Percentiles rank a stretch among this genome's conserved stretches.
Evolutionary conservation across 2,797 vertebrate genomes (phyloP).

Genomic region (Euphonia xanthogaster): DNA sequence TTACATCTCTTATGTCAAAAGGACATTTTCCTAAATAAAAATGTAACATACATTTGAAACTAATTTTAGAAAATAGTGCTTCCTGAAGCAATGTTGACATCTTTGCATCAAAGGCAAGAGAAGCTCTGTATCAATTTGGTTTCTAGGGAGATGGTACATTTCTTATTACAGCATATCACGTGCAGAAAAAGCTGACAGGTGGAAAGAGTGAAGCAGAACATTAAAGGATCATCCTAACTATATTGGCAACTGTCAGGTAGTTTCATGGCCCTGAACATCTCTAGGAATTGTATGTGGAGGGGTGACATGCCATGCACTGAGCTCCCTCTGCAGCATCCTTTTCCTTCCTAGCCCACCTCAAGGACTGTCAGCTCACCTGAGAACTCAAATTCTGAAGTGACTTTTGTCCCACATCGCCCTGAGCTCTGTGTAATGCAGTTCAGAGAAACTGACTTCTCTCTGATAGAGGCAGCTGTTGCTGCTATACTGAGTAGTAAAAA

Average conservation of each 20-base stretch:
- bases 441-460: not conserved
- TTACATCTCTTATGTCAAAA: not conserved
- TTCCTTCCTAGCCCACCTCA: fast-evolving
- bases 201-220: not conserved
- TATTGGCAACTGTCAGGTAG: slow-evolving; percentile 4
- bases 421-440: not conserved
- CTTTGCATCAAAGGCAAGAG: slow-evolving; percentile 24
- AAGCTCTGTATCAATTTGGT: not conserved
- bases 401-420: fast-evolving
- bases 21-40: not conserved
- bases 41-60: not conserved
- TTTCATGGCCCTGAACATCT: not conserved
- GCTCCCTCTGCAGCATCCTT: not conserved
- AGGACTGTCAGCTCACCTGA: not conserved
- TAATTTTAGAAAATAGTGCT: not conserved
- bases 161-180: not conserved
- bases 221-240: not conserved
- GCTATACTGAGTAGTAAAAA: not conserved
- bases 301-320: not conserved
- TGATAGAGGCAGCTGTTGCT: not conserved
- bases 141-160: not conserved
- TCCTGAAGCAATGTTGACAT: not conserved
- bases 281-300: not conserved
- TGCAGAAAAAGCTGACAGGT: slow-evolving; percentile 10
- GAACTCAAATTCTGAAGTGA: not conserved